Base-by-base conservation (phyloP, 1,140 invertebrate genomes). In the Caenorhabditis latens region DNA sequence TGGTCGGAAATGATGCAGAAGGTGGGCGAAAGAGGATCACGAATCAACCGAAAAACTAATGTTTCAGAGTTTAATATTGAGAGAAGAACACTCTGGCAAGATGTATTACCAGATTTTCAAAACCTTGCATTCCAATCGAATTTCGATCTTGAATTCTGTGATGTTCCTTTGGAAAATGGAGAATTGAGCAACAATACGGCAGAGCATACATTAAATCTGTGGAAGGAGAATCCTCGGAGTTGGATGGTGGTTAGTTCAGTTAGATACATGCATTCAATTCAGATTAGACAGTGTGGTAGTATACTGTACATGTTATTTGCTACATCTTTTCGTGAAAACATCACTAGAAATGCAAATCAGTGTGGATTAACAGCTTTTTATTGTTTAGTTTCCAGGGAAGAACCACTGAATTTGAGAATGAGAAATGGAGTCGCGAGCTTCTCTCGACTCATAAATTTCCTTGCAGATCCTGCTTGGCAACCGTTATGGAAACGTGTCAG, bases 51-150 rank as follows among this genome's bases (percentile, higher is more conserved):
- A 42, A 58, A 58, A 58, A 58, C 14, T 32, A 48, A 75, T 4
- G 40, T 85, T 88, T 83, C 65, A 88, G 87, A 88, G 48, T 86
- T 88, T 55, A 40, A 58, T 46, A 65, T 88, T 21, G 87, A 88
- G 53, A 13, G 87, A 84, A 55, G 71, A 42, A 67, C 83, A 21
- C 79, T 88, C 11, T 88, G 85, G 84, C 87, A 84, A n/a, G 87
- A 88, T 14, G 83, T 88, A 6, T 43, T 88, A 24, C 85, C 87
- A 16, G 87, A 88, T 63, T 43, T 88, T 46, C 87, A 88, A 61
- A 75, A 88, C n/a, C 48, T 71, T n/a, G 87, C 85, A 21, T 86
- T 88, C 57, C 71, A 86, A 24, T 75, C 71, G 13, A 84, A 83
- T 16, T 71, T 87, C 55, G 87, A 88, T 75, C 43, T 88, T 6